phyloP scores from a whole-genome alignment of 2,888 invertebrate species.

The Isotomurus palustris region DNA sequence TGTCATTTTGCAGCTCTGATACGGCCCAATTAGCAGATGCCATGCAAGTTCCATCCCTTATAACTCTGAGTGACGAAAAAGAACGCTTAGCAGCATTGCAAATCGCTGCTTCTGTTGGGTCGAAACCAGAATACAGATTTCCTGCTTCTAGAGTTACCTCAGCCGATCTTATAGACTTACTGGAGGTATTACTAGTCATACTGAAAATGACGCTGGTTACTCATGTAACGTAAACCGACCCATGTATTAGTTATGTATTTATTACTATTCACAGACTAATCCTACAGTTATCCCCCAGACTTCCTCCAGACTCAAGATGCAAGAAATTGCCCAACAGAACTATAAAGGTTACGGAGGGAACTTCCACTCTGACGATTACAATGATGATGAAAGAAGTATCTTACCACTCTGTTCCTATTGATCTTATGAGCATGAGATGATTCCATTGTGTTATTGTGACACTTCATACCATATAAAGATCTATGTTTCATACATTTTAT shows the following conservation, averaged over 20 bases:
- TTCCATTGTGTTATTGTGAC: no score
- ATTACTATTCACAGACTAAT: slow-evolving; percentile 15
- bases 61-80: slow-evolving; percentile 31
- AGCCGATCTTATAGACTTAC: slow-evolving; percentile 26
- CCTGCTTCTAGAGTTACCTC: slow-evolving; percentile 24
- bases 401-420: slow-evolving; percentile 8
- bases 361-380: not conserved
- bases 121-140: slow-evolving; percentile 18
- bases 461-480: no score
- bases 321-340: slow-evolving; percentile 8
- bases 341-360: slow-evolving; percentile 16
- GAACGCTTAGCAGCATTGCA: slow-evolving; percentile 36
- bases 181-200: slow-evolving; percentile 15
- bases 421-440: not conserved
- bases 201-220: not conserved
- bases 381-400: not conserved
- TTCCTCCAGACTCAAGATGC: slow-evolving; percentile 4
- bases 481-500: no score
- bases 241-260: not conserved
- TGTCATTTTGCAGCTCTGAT: slow-evolving; percentile 22
- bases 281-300: slow-evolving; percentile 12
- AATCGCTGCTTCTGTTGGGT: slow-evolving; percentile 23
- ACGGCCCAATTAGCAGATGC: slow-evolving; percentile 37
- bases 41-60: slow-evolving; percentile 33
- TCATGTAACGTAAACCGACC: not conserved